Evolutionary conservation across 1,140 invertebrate species (phyloP), one percentile per base, ranked within the genome.

Genomic region (Scaptomyza graminum): DNA sequence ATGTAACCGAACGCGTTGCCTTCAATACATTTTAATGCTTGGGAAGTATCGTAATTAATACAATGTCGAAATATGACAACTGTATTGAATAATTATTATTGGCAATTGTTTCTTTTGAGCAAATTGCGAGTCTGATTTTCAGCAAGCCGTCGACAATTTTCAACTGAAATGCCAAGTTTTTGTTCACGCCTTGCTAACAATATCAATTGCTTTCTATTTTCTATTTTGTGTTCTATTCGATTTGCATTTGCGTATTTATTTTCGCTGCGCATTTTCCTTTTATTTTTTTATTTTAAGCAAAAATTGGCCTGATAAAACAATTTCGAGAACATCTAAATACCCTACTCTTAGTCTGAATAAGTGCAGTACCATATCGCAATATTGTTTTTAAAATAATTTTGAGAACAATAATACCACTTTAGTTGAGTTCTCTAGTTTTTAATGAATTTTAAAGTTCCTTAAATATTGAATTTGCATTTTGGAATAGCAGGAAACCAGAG

Each of bases 191-290:
- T 46, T 60, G 79, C 74, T 71, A 59, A 50, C 70, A 71, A 83
- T 88, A 89, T 88, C 83, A 89, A 83, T 88, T 88, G 83, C 72
- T 88, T 83, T 89, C 83, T 87, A 88, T 88, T 87, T 89, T 88
- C 83, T 87, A 88, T 88, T 87, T 89, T 88, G 84, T 69, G 84
- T 69, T 72, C 74, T 89, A 41, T 88, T 89, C 84, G 76, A 88
- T 88, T 66, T 88, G 65, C 73, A 74, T 87, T 85, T 88, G 59
- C 64, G 79, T 83, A 73, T 87, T 88, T 88, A 87, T 87, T 87
- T 87, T 82, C 60, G 76, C 59, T 62, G 62, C 51, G 67, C 77
- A 76, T 59, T 54, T 68, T 62, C 41, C 64, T 78, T 57, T 68
- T 82, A 70, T 60, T 69, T 62, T 69, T 69, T 88, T 51, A 67